These are phyloP conservation scores for Hydractinia symbiolongicarpus DNA, from an alignment of 30 jellyfish, hydroid and myxozoan genomes.

Conservation along the genomic window DNA sequence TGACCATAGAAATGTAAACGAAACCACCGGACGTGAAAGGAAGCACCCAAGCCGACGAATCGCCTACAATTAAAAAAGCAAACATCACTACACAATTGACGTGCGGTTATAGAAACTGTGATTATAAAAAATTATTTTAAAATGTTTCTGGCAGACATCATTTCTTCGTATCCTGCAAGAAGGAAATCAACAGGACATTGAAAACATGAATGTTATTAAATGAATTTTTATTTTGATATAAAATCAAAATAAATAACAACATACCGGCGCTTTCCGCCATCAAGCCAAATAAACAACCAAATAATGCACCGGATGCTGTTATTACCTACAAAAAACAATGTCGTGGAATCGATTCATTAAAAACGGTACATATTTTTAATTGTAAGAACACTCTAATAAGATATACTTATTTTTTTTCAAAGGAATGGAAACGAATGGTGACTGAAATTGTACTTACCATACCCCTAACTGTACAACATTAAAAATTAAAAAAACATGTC, in stretches of 20 bases:
- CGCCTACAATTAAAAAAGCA: constrained; percentile 43
- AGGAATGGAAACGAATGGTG: no score
- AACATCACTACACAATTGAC: neutral
- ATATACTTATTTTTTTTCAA: no score
- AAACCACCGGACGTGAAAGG: constrained; percentile 98
- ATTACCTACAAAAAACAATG: constrained; percentile 38
- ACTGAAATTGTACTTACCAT: no score
- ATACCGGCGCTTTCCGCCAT: constrained; percentile 93
- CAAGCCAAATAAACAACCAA: constrained; percentile 81
- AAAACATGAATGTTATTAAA: neutral
- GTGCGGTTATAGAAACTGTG: no score
- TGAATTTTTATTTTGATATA: neutral
- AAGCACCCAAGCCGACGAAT: constrained; percentile 94
- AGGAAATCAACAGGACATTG: neutral
- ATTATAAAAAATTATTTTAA: no score
- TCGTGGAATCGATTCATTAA: no score
- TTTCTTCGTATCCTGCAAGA: neutral
- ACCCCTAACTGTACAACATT: no score
- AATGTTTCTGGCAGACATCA: no score
- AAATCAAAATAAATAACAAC: neutral
- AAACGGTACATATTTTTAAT: no score
- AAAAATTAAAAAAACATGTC: no score
- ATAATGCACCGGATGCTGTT: constrained; percentile 92
- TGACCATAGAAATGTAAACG: constrained; percentile 93
- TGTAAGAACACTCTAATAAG: no score